Conservation (phyloP, 2,113 vertebrate species). For the Leptocoma aspasia region DNA sequence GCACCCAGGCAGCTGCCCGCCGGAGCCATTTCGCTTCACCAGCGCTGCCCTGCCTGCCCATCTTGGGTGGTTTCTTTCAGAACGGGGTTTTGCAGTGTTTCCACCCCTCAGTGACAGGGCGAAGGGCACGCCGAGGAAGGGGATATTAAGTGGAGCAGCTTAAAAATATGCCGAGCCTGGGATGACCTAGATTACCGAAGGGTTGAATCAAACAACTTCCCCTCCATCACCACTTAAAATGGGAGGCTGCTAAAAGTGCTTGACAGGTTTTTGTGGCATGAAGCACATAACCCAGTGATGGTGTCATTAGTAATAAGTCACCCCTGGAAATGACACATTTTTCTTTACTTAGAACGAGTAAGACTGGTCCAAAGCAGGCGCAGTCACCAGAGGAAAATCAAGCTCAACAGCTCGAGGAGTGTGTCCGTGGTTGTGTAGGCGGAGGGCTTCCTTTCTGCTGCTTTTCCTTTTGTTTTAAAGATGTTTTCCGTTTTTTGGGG, state of each 20-base stretch:
- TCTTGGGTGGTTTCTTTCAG: neutral
- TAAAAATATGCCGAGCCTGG: conserved; percentile 16
- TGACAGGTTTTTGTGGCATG: conserved; percentile 64
- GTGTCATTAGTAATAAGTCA: conserved; percentile 69
- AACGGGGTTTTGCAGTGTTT: neutral
- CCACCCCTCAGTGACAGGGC: neutral
- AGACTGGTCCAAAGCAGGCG: conserved; percentile 35
- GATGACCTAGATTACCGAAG: conserved; percentile 55
- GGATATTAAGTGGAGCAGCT: neutral
- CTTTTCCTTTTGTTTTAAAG: neutral
- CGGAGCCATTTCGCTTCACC: conserved; percentile 14
- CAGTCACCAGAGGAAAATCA: conserved; percentile 53
- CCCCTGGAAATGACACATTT: conserved; percentile 68
- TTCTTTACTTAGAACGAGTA: conserved; percentile 65
- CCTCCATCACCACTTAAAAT: conserved; percentile 60
- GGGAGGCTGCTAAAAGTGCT: conserved; percentile 58
- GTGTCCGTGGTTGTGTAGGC: neutral
- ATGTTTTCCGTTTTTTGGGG: fast-evolving
- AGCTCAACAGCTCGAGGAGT: neutral
- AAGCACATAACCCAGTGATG: conserved; percentile 64
- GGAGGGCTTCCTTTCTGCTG: conserved; percentile 22
- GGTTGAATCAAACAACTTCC: conserved; percentile 51
- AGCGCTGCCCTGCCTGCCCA: neutral
- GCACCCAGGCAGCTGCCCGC: neutral
- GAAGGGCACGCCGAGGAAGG: neutral